Evolutionary conservation across 2,888 invertebrate genomes (phyloP), one percentile per base, ranked within the genome.

Genomic region (Neoscelio sp.): DNA sequence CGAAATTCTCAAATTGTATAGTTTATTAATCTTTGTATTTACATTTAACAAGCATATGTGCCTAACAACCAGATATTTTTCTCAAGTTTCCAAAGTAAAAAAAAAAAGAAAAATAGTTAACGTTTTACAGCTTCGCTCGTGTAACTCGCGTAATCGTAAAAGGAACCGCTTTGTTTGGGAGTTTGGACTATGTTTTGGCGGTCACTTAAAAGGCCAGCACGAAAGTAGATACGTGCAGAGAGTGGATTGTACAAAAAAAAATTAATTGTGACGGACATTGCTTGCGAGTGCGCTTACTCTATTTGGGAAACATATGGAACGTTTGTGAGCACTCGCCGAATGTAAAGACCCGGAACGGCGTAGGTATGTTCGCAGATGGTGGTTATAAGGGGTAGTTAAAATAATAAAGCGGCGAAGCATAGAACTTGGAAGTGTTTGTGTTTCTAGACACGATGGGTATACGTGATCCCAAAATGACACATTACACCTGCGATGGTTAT

Each of bases 351-450:
- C 73, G 71, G 64, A 70, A 76, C 48, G 73, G 56, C 54, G 48
- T 65, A 83, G 85, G 86, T 80, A 85, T 87, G 87, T 78, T 58
- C 81, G 67, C 87, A 88, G 84, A 88, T 88, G 88, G 85, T 77
- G 80, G 82, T 80, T 81, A 80, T 85, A 83, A 82, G 84, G 84
- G 85, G 78, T 84, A 78, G 84, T 85, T 87, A 85, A 86, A 87
- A 87, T 87, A 87, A 87, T 87, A 87, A 88, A 87, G 86, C 85
- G 80, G 82, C 80, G 78, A 77, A 58, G 80, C 82, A 84, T 67
- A 84, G 82, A 81, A 82, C 81, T 71, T 78, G 77, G 77, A 80
- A 81, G 80, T 88, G 85, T 88, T 86, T 88, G 85, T 87, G 82
- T 88, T 87, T 87, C 82, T 83, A 84, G 83, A 82, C 79, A 76